Evolutionary conservation across 2,113 vertebrate species (phyloP).

Genomic region (Odontophorus gujanensis): DNA sequence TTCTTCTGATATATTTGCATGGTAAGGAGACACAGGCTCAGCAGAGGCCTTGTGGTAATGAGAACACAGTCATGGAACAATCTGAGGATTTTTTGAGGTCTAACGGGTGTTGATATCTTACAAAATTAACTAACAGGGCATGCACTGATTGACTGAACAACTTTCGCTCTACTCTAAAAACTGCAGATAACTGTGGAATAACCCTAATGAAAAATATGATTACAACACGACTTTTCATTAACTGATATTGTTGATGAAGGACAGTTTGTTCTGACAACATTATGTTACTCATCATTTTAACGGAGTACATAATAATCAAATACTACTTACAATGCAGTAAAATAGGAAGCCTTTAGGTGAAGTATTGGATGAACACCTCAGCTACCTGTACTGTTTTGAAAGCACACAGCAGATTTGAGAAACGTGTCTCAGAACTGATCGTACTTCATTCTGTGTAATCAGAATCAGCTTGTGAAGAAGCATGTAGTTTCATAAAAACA

Average conservation of each 20-base stretch:
- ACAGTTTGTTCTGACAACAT: not conserved
- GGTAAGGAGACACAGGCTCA: not conserved
- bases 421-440: not conserved
- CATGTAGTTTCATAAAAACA: not conserved
- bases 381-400: not conserved
- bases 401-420: not conserved
- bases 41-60: not conserved
- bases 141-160: not conserved
- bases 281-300: not conserved
- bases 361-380: not conserved
- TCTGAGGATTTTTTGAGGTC: not conserved
- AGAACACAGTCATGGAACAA: not conserved
- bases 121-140: not conserved
- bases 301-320: not conserved
- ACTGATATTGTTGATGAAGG: not conserved
- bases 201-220: not conserved
- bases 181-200: not conserved
- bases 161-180: not conserved
- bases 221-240: not conserved
- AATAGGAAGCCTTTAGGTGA: not conserved
- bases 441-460: not conserved
- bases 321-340: not conserved
- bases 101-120: not conserved
- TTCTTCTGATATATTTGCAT: fast-evolving
- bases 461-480: not conserved